A percentile compares a stretch with the other conserved stretches of the same genome.
These are phyloP conservation scores for Craniophora ligustri DNA, from an alignment of 2,888 invertebrate genomes.

Conservation along the genomic window DNA sequence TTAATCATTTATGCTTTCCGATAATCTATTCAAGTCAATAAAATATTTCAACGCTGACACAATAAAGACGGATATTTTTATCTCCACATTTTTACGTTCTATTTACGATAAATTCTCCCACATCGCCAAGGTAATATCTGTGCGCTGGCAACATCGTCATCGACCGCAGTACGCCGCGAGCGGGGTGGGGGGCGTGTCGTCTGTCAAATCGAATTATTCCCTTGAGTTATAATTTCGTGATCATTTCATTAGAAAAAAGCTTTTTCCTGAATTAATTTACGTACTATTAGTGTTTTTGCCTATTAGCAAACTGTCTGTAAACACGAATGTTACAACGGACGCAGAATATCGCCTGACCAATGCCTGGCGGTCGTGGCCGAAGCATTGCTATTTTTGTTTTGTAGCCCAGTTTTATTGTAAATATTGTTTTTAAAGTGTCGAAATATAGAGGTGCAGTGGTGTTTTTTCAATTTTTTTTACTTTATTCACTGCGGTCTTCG, in stretches of 20 bases:
- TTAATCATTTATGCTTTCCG: conserved; percentile 3
- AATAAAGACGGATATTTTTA: conserved; percentile 38
- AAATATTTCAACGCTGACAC: conserved; percentile 31
- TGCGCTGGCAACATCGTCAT: conserved; percentile 73
- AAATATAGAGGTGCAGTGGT: conserved; percentile 67
- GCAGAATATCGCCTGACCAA: conserved; percentile 28
- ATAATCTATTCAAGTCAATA: conserved; percentile 5
- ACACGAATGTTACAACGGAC: conserved; percentile 59
- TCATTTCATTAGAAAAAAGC: conserved; percentile 73
- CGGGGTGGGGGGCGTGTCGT: conserved; percentile 69
- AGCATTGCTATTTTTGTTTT: conserved; percentile 82
- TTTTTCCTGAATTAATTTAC: conserved; percentile 76
- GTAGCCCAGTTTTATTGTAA: conserved; percentile 81
- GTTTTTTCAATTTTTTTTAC: conserved; percentile 57
- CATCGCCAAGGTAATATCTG: conserved; percentile 52
- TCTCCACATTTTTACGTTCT: conserved; percentile 25
- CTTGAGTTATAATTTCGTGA: conserved; percentile 69
- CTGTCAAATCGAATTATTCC: conserved; percentile 80
- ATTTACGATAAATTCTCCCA: conserved; percentile 55
- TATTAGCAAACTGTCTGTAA: conserved; percentile 53
- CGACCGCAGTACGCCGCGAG: conserved; percentile 75
- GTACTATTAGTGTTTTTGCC: conserved; percentile 58
- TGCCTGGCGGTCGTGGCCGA: conserved; percentile 49
- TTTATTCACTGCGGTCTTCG: conserved; percentile 55
- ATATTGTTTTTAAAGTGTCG: conserved; percentile 82